Evolutionary conservation across 1,140 invertebrate species (phyloP).

Genomic region (Triops cancriformis): DNA sequence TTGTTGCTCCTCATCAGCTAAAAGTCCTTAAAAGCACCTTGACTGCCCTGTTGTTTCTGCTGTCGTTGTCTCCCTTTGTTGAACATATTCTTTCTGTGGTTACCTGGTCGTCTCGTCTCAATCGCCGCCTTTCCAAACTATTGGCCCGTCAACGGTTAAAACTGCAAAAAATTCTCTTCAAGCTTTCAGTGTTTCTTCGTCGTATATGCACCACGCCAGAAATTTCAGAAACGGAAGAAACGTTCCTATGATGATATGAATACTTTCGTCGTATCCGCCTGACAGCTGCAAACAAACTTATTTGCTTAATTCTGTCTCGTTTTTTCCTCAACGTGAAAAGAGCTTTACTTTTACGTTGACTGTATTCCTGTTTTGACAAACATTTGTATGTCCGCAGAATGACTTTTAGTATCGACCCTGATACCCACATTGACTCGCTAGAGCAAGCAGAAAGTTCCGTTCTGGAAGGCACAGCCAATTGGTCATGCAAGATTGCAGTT

Average conservation of each 20-base stretch:
- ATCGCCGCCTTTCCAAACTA: not conserved
- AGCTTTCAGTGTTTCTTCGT: not conserved
- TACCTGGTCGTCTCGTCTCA: not conserved
- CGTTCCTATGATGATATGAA: too few species aligned
- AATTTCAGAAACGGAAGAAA: not conserved
- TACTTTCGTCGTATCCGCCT: too few species aligned
- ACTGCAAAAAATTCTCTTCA: not conserved
- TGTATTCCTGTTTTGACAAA: conserved; percentile 10
- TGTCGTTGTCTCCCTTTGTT: not conserved
- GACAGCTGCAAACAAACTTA: not conserved
- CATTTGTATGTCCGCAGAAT: conserved; percentile 54
- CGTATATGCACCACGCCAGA: not conserved
- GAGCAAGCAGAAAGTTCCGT: conserved; percentile 95
- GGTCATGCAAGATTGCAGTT: conserved; percentile 99
- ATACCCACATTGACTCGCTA: conserved; percentile 96
- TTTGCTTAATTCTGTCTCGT: not conserved
- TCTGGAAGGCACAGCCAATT: conserved; percentile 98
- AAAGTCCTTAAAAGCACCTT: not conserved
- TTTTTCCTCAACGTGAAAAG: not conserved
- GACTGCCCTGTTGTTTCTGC: not conserved
- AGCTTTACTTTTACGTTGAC: conserved; percentile 23
- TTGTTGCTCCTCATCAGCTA: not conserved
- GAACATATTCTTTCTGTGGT: not conserved
- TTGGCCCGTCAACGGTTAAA: not conserved
- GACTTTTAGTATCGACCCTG: conserved; percentile 95